Evolutionary conservation across 2,797 vertebrate species (phyloP).

Genomic region (Heteromormyrus szaboi): DNA sequence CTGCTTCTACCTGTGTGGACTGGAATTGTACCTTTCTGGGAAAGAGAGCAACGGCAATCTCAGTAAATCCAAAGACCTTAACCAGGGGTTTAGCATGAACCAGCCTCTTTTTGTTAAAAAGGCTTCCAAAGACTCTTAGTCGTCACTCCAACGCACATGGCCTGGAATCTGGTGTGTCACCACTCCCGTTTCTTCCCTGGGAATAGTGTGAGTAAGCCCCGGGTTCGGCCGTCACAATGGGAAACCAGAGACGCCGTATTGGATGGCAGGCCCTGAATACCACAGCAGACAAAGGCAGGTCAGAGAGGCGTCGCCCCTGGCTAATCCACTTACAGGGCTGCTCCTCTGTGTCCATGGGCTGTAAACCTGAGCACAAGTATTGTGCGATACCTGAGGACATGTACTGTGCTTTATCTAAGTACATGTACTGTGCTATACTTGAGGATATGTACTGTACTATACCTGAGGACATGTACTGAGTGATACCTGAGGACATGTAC

Average conservation of each 20-base stretch:
- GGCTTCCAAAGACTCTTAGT: background rate
- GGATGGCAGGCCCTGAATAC: background rate
- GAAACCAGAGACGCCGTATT: background rate
- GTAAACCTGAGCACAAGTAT: background rate
- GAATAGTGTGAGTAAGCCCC: background rate
- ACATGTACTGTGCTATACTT: background rate
- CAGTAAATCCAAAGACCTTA: background rate
- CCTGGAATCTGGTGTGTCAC: background rate
- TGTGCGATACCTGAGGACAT: background rate
- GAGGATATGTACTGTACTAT: background rate
- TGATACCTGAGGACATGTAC: background rate
- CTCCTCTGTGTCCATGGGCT: background rate
- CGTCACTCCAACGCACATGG: background rate
- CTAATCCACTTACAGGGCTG: background rate
- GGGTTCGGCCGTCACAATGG: background rate
- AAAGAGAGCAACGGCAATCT: background rate
- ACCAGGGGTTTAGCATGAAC: background rate
- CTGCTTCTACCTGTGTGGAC: background rate
- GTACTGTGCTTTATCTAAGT: background rate
- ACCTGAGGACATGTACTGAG: background rate
- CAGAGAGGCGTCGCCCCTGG: background rate
- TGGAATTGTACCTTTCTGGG: background rate
- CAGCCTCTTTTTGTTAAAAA: conserved; percentile 6
- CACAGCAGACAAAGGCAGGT: background rate
- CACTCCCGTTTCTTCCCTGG: background rate